These are phyloP conservation scores for Drosophila kepulauana DNA, from an alignment of 1,140 invertebrate species.

Conservation along the genomic window DNA sequence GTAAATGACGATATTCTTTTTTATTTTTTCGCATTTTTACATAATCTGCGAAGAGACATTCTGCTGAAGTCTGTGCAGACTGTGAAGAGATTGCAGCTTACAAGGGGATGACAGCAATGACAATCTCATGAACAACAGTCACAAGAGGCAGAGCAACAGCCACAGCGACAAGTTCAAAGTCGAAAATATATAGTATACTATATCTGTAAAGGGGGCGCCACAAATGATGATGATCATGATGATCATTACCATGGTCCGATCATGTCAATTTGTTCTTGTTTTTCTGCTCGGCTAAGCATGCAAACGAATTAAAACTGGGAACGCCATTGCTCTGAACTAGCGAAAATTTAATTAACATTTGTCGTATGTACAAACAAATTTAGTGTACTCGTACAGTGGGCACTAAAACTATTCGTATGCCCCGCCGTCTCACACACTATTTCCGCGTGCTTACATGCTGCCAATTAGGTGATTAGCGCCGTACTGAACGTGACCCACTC, in stretches of 20 bases:
- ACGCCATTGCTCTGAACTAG: constrained; percentile 49
- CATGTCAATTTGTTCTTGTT: constrained; percentile 69
- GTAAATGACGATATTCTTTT: constrained; percentile 2
- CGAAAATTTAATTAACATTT: constrained; percentile 75
- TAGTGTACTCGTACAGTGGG: constrained; percentile 22
- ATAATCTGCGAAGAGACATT: background rate
- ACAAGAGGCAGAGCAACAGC: constrained; percentile 2
- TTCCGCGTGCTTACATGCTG: constrained; percentile 68
- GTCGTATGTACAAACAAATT: constrained; percentile 21
- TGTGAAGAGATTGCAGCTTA: constrained; percentile 56
- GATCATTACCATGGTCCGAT: constrained; percentile 53
- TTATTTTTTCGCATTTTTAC: background rate
- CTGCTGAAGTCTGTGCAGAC: background rate
- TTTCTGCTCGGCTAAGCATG: constrained; percentile 78
- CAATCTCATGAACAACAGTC: constrained; percentile 7
- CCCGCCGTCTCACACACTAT: constrained; percentile 53
- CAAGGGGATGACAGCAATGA: constrained; percentile 23
- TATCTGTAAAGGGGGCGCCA: constrained; percentile 45
- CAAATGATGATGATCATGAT: constrained; percentile 44
- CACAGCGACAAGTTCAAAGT: constrained; percentile 71
- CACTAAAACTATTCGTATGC: constrained; percentile 42
- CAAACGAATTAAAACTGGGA: constrained; percentile 76
- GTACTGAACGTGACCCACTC: constrained; percentile 67
- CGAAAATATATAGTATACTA: constrained; percentile 46
- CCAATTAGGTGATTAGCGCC: constrained; percentile 70